Evolutionary conservation across 1,140 invertebrate species (phyloP), one percentile per base, ranked within the genome.

Genomic region (Pinna nobilis): DNA sequence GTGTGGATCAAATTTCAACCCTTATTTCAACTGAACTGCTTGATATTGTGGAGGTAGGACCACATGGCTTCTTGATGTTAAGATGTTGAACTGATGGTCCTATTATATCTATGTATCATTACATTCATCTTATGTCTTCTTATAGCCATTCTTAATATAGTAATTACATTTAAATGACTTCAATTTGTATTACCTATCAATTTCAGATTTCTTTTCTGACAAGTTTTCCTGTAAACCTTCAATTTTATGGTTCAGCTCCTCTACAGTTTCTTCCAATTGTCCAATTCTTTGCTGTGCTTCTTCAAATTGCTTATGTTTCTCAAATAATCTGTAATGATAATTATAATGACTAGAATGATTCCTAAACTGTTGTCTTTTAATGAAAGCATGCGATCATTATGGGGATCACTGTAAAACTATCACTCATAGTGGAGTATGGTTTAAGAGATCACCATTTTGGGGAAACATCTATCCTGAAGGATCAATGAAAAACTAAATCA

Each of bases 251-350:
- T 83, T 82, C 11, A 87, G 74, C 25, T 81, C 69, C 30, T 77
- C 74, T 41, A 82, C 72, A 0, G 77, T 66, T 35, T 84, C 70
- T 64, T 84, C 72, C n/a, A 85, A 67, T 6, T 76, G 70, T 28
- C 60, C 50, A 30, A 79, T 81, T 49, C 72, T 71, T 28, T 81
- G 63, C 30, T 82, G 76, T 39, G 71, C 76, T 23, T 85, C 81
- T 57, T 86, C 85, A 70, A 79, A 79, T 49, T 83, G 79, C 35
- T 82, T 84, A 65, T 88, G 84, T 55, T 86, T 88, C 39, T 84
- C 80, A 82, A 86, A 87, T 55, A 88, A 74, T 55, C 86, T 87
- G 67, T 2, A 20, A 53, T n/a, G 50, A n/a, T 53, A 28, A 11
- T 20, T 2, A 5, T 53, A 11, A n/a, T 11, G 7, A 51, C 25